Evolutionary conservation across 1,140 invertebrate genomes (phyloP).

Genomic region (Thrips palmi): DNA sequence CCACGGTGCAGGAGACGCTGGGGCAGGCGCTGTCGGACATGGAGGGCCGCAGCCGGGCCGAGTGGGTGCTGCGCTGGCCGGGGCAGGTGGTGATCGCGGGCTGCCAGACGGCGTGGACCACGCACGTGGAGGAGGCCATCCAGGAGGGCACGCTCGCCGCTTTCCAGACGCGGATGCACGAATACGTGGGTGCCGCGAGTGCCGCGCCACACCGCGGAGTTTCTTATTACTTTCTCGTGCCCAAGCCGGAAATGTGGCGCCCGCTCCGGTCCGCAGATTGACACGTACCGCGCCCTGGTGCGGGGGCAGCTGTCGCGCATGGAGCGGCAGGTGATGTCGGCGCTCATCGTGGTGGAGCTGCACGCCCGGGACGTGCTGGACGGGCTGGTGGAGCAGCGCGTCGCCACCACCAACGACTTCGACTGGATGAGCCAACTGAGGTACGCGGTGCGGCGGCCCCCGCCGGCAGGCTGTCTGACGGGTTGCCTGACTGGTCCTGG

Average conservation of each 20-base stretch:
- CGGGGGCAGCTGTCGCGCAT: slow-evolving; percentile 45
- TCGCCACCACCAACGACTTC: slow-evolving; percentile 48
- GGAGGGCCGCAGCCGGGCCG: slow-evolving; percentile 27
- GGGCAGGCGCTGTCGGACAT: slow-evolving; percentile 30
- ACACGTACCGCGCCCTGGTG: slow-evolving; percentile 38
- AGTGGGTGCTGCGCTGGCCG: slow-evolving; percentile 57
- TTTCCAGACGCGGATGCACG: slow-evolving; percentile 29
- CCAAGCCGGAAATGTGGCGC: not conserved
- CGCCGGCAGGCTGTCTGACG: too few species aligned
- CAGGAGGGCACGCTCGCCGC: slow-evolving; percentile 21
- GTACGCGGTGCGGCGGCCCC: too few species aligned
- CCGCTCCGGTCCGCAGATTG: slow-evolving; percentile 35
- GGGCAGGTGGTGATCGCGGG: slow-evolving; percentile 55
- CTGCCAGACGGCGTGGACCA: slow-evolving; percentile 41
- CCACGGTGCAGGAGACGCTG: slow-evolving; percentile 32
- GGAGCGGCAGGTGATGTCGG: slow-evolving; percentile 38
- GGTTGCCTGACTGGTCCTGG: too few species aligned
- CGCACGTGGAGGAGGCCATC: slow-evolving; percentile 35
- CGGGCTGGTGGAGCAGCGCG: slow-evolving; percentile 38
- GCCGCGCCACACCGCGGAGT: not conserved
- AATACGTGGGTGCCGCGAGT: slow-evolving; percentile 25
- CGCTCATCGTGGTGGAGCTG: slow-evolving; percentile 49
- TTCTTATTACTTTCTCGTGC: not conserved
- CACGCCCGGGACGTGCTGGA: slow-evolving; percentile 45
- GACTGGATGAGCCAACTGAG: slow-evolving; percentile 65